phyloP scores from a whole-genome alignment of 2,113 vertebrate genomes.

The Pogonocichla stellata region DNA sequence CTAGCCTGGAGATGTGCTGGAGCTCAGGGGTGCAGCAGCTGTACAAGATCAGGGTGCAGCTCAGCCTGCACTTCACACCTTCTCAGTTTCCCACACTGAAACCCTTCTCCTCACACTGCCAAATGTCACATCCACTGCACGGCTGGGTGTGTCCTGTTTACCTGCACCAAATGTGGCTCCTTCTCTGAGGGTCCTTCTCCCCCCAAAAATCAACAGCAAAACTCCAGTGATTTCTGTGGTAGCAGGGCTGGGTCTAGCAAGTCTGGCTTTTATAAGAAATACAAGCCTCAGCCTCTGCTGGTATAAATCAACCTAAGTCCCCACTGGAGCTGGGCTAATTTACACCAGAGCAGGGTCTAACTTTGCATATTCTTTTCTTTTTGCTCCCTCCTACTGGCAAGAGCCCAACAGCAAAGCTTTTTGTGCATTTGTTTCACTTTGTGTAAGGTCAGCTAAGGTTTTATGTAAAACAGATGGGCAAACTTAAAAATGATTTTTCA shows the following conservation, averaged over 20 bases:
- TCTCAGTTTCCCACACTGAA: not conserved
- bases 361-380: slow-evolving; percentile 27
- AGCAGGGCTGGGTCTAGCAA: not conserved
- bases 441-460: slow-evolving; percentile 57
- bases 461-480: slow-evolving; percentile 60
- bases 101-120: not conserved
- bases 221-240: not conserved
- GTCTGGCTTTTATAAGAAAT: not conserved
- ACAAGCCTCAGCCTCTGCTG: not conserved
- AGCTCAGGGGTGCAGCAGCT: not conserved
- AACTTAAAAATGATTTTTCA: slow-evolving; percentile 63
- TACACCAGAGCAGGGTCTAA: slow-evolving; percentile 42
- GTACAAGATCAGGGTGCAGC: too few relatives aligned
- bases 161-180: not conserved
- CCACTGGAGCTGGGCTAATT: slow-evolving; percentile 43
- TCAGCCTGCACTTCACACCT: not conserved
- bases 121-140: not conserved
- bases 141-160: accelerated
- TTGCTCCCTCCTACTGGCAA: slow-evolving; percentile 10
- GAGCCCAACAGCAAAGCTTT: slow-evolving; percentile 32
- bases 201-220: not conserved
- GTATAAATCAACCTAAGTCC: slow-evolving; percentile 44
- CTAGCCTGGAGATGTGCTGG: accelerated
- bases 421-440: slow-evolving; percentile 59
- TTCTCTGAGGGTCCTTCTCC: not conserved